These are phyloP conservation scores for Lycaon pictus DNA, from an alignment of 2,113 vertebrate genomes.

Conservation along the genomic window DNA sequence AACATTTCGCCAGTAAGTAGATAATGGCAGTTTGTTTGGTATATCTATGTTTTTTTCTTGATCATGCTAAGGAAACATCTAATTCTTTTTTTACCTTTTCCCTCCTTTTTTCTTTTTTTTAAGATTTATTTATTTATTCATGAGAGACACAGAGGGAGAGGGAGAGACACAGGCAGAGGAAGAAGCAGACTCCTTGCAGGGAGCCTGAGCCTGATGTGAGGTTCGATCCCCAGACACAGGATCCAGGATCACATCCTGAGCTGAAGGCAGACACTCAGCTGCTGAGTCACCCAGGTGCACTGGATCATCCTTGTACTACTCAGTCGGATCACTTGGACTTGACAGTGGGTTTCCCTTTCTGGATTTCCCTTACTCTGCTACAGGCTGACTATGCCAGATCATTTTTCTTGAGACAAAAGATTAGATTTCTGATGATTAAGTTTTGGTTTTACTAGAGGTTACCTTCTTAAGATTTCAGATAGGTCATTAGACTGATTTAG, in stretches of 20 bases:
- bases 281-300: no score
- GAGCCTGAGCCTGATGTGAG: no score
- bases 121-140: no score
- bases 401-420: conserved; percentile 21
- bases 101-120: background rate
- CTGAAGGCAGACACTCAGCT: no score
- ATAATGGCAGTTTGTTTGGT: background rate
- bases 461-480: background rate
- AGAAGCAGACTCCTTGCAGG: no score
- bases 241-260: no score
- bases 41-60: background rate
- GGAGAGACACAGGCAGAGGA: no score
- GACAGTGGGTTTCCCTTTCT: background rate
- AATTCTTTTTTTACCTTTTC: background rate
- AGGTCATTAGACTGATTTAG: background rate
- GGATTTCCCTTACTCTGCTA: background rate
- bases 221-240: no score
- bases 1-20: background rate
- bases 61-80: background rate
- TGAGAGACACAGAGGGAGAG: no score
- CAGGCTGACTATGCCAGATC: background rate
- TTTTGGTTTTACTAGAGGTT: conserved; percentile 28
- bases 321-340: background rate
- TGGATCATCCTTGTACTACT: conserved; percentile 2
- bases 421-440: background rate